Conservation (phyloP, 2,113 vertebrate species). For the Daphoenositta chrysoptera region DNA sequence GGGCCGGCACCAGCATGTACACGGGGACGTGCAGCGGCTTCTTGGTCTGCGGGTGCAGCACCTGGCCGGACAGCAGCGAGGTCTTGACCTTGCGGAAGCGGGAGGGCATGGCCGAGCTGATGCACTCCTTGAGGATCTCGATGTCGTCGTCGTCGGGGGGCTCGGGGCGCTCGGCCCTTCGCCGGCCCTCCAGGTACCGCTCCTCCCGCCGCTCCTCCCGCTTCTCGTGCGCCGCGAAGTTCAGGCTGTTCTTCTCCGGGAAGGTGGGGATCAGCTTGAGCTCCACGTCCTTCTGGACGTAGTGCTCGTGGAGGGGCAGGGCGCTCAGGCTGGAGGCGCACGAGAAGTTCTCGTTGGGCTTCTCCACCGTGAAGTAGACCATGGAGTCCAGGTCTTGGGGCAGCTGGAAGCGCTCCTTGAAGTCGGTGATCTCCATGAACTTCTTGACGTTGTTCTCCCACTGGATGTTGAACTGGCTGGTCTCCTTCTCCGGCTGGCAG, state of each 20-base stretch:
- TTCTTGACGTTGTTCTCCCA: slow-evolving; percentile 94
- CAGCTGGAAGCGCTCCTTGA: slow-evolving; percentile 91
- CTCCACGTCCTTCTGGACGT: slow-evolving; percentile 95
- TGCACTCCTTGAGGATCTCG: slow-evolving; percentile 93
- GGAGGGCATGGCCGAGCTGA: slow-evolving; percentile 93
- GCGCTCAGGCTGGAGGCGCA: slow-evolving; percentile 97
- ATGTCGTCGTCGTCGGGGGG: slow-evolving; percentile 86
- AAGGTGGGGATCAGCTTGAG: slow-evolving; percentile 89
- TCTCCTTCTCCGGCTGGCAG: slow-evolving; percentile 74
- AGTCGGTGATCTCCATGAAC: slow-evolving; percentile 93
- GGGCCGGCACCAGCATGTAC: slow-evolving; percentile 91
- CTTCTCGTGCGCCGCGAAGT: slow-evolving; percentile 67
- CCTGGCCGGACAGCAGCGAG: slow-evolving; percentile 79
- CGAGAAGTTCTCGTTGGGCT: slow-evolving; percentile 96
- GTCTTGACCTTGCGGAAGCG: slow-evolving; percentile 88
- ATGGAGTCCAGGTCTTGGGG: slow-evolving; percentile 92
- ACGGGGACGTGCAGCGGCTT: slow-evolving; percentile 83
- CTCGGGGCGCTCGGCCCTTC: slow-evolving; percentile 57
- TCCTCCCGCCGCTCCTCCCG: slow-evolving; percentile 75
- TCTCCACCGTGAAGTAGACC: slow-evolving; percentile 97
- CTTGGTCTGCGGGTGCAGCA: slow-evolving; percentile 77
- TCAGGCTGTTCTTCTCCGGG: slow-evolving; percentile 78
- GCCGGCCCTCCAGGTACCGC: slow-evolving; percentile 68
- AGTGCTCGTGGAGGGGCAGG: slow-evolving; percentile 92
- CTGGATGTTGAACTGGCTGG: slow-evolving; percentile 81